Conservation (phyloP, 2,113 vertebrate genomes). For the Hassar affinis region DNA sequence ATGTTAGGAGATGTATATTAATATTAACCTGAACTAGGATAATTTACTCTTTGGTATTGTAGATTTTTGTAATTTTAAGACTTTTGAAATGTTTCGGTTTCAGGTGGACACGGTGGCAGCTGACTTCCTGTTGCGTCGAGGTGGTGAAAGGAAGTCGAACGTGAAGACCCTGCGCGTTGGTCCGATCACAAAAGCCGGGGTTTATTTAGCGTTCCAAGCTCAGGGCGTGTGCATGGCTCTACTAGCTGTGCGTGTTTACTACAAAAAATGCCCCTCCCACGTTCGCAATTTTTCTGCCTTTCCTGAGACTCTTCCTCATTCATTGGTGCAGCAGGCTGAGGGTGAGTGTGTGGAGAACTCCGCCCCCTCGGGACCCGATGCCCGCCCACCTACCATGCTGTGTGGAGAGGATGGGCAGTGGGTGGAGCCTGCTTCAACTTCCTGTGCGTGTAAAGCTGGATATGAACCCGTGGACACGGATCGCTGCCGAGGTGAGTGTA, state of each 20-base stretch:
- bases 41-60: not conserved
- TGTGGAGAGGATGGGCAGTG: constrained; percentile 84
- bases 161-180: constrained; percentile 75
- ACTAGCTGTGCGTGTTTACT: constrained; percentile 77
- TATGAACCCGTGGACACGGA: constrained; percentile 69
- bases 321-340: constrained; percentile 78
- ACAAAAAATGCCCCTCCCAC: constrained; percentile 75
- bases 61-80: not conserved
- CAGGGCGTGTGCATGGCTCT: constrained; percentile 85
- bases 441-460: constrained; percentile 76
- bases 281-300: constrained; percentile 75
- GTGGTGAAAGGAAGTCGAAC: constrained; percentile 67
- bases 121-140: constrained; percentile 73
- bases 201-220: constrained; percentile 84
- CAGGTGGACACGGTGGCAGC: constrained; percentile 77
- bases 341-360: constrained; percentile 79
- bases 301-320: constrained; percentile 76
- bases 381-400: constrained; percentile 77
- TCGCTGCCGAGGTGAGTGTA: constrained; percentile 75
- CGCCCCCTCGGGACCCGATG: constrained; percentile 51
- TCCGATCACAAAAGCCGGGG: constrained; percentile 68
- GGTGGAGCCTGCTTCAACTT: constrained; percentile 74
- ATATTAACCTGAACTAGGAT: not conserved
- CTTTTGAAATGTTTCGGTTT: not conserved
- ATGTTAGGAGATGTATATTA: not conserved